phyloP scores from a whole-genome alignment of 2,113 vertebrate genomes.

The Thryonomys swinderianus region DNA sequence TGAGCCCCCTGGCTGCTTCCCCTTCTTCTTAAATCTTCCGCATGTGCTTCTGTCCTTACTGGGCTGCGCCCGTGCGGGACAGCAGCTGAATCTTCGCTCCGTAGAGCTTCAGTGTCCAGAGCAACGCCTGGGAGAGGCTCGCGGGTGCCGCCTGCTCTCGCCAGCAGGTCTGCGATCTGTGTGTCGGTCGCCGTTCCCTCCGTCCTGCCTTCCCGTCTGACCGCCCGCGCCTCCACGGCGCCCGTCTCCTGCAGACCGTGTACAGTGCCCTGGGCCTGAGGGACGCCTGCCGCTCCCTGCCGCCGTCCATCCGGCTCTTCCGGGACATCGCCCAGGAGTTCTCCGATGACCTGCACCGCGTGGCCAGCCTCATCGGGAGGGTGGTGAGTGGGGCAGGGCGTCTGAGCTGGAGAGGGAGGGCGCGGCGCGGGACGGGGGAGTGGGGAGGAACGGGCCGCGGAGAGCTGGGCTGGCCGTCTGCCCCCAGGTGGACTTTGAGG shows the following conservation, averaged over 20 bases:
- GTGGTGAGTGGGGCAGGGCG: conserved; percentile 85
- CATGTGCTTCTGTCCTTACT: not conserved
- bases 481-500: conserved; percentile 93
- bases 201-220: not conserved
- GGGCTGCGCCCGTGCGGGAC: not conserved
- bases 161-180: not conserved
- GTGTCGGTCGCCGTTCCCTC: not conserved
- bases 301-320: conserved; percentile 93
- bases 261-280: conserved; percentile 94
- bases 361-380: conserved; percentile 93
- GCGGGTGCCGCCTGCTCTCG: not conserved
- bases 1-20: too few species aligned
- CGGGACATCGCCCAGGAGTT: conserved; percentile 91
- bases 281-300: conserved; percentile 92
- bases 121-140: not conserved
- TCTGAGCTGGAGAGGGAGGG: not conserved
- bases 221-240: not conserved
- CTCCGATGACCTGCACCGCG: conserved; percentile 93
- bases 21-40: not conserved
- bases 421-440: conserved; percentile 66
- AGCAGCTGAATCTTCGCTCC: not conserved
- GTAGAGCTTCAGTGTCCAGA: not conserved
- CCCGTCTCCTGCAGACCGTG: conserved; percentile 84
- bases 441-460: not conserved
- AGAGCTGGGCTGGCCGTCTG: not conserved